Base-by-base conservation (phyloP, 2,113 vertebrate species). In the Otolemur garnettii region DNA sequence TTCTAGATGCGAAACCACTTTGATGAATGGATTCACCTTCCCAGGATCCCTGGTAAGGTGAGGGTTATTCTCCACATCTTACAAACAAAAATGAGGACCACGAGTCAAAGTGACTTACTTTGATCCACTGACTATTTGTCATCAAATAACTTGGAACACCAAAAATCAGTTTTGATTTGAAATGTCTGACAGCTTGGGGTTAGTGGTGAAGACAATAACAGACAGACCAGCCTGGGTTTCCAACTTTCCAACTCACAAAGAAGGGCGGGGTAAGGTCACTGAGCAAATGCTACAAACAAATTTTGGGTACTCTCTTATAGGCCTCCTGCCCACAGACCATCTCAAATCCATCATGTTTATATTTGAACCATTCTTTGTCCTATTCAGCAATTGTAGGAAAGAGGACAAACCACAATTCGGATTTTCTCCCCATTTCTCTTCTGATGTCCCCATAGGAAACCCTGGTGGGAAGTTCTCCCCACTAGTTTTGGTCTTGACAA, bases 101-200 rank as follows among this genome's bases (percentile, higher is more conserved):
- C 8, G 35, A 13, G 22, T 92, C 84, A 92, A 84, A 87, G 19
- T 82, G 74, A 89, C 35, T 94, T 60, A 75, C 17, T 42, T 77
- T 50, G 35, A 92, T 69, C 71, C 45, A 91, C 28, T 78, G 55
- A 94, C n/a, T 85, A 88, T 35, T 53, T 13, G 13, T 30, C 93
- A 53, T 77, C 55, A 90, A 94, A 69, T n/a, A 72, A 55, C 79
- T 94, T 87, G 8, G 21, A 86, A 80, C 15, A 30, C 11, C 28
- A 81, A 33, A 77, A 90, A 83, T 45, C 26, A 82, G 66, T 62
- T 96, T 38, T 59, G 22, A 96, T 87, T 89, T 95, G 60, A 86
- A 81, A 74, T 64, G 11, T 24, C 55, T 68, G 55, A 81, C 14
- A 22, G n/a, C 42, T 75, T 1, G 2, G 60, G 28, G 21, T 80